phyloP scores from a whole-genome alignment of 2,113 vertebrate genomes.

The Collichthys lucidus region DNA sequence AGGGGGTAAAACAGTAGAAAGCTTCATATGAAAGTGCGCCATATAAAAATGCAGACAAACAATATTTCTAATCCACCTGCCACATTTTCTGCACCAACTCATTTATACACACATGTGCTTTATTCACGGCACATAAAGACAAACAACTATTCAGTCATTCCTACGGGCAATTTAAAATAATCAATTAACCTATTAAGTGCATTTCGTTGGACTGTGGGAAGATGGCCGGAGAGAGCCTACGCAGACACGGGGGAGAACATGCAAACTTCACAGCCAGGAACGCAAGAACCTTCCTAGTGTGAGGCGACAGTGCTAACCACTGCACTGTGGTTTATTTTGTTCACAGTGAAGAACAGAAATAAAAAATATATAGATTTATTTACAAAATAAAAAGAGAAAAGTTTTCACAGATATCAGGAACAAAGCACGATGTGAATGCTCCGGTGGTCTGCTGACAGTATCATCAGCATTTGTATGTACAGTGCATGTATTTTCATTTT shows the following conservation, averaged over 20 bases:
- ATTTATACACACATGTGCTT: constrained; percentile 2
- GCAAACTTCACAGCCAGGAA: too few species aligned
- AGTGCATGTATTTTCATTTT: background rate
- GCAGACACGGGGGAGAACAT: too few species aligned
- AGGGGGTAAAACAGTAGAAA: background rate
- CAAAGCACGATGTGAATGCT: background rate
- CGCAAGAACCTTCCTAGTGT: too few species aligned
- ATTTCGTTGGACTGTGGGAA: too few species aligned
- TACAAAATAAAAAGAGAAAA: background rate
- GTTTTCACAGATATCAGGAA: background rate
- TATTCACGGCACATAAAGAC: background rate
- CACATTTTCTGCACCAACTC: background rate
- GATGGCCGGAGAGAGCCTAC: too few species aligned
- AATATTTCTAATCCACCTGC: background rate
- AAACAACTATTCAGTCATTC: too few species aligned
- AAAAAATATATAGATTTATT: background rate
- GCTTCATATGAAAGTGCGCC: constrained; percentile 17
- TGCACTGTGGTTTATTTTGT: too few species aligned
- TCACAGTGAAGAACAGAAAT: background rate
- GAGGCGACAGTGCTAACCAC: too few species aligned
- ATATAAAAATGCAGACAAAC: background rate
- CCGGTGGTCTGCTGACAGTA: background rate
- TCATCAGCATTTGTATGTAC: background rate
- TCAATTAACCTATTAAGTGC: too few species aligned
- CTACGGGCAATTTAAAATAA: too few species aligned